phyloP scores from a whole-genome alignment of 2,888 invertebrate species.

The Keiferia lycopersicella region DNA sequence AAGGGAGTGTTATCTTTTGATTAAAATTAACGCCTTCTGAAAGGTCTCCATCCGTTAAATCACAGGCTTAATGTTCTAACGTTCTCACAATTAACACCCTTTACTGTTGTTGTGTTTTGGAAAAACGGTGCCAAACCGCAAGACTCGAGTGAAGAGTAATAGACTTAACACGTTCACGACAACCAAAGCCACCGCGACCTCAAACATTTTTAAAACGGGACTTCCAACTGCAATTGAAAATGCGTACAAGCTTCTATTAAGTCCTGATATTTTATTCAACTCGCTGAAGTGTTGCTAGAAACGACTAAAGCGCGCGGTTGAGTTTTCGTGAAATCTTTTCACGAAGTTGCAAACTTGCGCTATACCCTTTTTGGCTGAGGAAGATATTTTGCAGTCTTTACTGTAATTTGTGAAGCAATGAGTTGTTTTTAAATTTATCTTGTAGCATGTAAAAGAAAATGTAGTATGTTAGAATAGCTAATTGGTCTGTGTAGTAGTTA shows the following conservation, averaged over 20 bases:
- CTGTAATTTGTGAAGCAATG: not conserved
- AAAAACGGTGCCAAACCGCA: slow-evolving; percentile 35
- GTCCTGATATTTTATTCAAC: slow-evolving; percentile 33
- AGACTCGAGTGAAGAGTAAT: slow-evolving; percentile 22
- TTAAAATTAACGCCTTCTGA: slow-evolving; percentile 9
- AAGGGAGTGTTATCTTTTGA: slow-evolving; percentile 11
- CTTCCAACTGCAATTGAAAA: slow-evolving; percentile 35
- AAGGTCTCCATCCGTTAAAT: slow-evolving; percentile 20
- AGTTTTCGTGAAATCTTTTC: not conserved
- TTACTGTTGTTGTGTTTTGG: slow-evolving; percentile 13
- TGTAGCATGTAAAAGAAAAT: not conserved
- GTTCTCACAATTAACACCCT: slow-evolving; percentile 22
- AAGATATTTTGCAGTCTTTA: not conserved
- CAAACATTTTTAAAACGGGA: slow-evolving; percentile 38
- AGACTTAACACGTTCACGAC: slow-evolving; percentile 40
- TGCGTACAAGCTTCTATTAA: slow-evolving; percentile 37
- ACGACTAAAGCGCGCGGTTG: slow-evolving; percentile 8
- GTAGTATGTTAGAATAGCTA: not conserved
- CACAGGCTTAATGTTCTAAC: slow-evolving; percentile 18
- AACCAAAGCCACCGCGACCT: slow-evolving; percentile 38
- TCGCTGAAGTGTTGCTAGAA: slow-evolving; percentile 35
- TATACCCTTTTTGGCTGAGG: not conserved
- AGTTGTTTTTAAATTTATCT: not conserved
- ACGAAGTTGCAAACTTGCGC: not conserved
- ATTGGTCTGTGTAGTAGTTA: slow-evolving; percentile 15